These are phyloP conservation scores for Hybos culiciformis DNA, from an alignment of 2,888 invertebrate species.

Conservation along the genomic window DNA sequence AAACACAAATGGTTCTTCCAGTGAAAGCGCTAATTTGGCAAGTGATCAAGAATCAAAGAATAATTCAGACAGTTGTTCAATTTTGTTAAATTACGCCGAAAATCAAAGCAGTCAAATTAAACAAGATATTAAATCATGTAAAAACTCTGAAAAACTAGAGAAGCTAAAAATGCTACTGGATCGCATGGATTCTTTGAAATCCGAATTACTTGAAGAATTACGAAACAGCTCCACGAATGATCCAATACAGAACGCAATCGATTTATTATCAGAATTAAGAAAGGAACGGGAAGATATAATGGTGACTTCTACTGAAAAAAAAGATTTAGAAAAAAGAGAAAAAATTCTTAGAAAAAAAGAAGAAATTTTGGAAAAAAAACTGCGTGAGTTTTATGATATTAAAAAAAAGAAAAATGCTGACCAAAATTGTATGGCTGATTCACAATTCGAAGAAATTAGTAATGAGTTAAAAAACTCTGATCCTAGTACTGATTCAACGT, in stretches of 20 bases:
- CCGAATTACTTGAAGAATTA: slow-evolving; percentile 24
- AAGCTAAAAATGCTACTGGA: slow-evolving; percentile 22
- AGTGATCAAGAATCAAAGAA: slow-evolving; percentile 12
- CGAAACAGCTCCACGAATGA: slow-evolving; percentile 7
- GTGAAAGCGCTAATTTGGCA: background rate
- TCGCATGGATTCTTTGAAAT: slow-evolving; percentile 26
- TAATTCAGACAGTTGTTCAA: slow-evolving; percentile 28
- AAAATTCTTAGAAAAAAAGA: slow-evolving; percentile 26
- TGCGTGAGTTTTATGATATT: slow-evolving; percentile 20
- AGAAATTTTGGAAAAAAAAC: slow-evolving; percentile 18
- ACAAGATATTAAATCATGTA: slow-evolving; percentile 23
- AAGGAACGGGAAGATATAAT: slow-evolving; percentile 25
- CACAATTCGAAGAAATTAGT: slow-evolving; percentile 3
- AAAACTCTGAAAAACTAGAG: slow-evolving; percentile 18
- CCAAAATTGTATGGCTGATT: slow-evolving; percentile 1
- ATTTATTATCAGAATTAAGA: slow-evolving; percentile 21
- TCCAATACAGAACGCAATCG: slow-evolving; percentile 8
- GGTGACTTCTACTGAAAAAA: slow-evolving; percentile 2
- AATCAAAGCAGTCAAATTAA: slow-evolving; percentile 27
- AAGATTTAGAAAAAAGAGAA: slow-evolving; percentile 18
- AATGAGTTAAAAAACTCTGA: slow-evolving; percentile 7
- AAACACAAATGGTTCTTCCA: background rate
- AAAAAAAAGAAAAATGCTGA: background rate
- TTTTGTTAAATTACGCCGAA: slow-evolving; percentile 29
- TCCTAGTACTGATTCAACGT: slow-evolving; percentile 1